Evolutionary conservation across 2,113 vertebrate species (phyloP).

Genomic region (Cricetomys ansorgei): DNA sequence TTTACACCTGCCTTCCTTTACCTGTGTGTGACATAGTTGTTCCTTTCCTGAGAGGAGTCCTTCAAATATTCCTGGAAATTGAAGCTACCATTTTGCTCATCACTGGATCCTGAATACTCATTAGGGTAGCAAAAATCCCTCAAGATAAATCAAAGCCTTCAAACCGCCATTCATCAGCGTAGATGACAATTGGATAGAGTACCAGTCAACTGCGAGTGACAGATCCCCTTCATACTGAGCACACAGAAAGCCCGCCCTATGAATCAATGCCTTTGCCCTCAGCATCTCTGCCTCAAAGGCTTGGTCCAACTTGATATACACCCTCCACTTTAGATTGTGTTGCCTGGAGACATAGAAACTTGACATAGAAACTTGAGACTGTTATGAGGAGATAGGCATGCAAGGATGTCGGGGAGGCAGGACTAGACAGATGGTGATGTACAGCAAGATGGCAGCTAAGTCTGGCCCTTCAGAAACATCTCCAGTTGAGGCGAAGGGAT

Average conservation of each 20-base stretch:
- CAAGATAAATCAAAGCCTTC: not conserved
- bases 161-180: not conserved
- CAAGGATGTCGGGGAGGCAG: not conserved
- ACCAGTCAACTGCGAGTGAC: not conserved
- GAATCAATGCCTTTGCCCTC: not conserved
- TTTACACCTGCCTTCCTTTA: not conserved
- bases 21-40: not conserved
- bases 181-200: not conserved
- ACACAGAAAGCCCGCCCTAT: not conserved
- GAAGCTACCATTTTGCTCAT: conserved; percentile 10
- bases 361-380: not conserved
- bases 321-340: not conserved
- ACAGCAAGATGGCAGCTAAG: not conserved
- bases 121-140: conserved; percentile 5
- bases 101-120: not conserved
- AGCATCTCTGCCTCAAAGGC: not conserved
- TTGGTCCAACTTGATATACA: not conserved
- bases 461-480: not conserved
- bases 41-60: conserved; percentile 1
- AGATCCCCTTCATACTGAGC: not conserved
- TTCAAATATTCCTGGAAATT: not conserved
- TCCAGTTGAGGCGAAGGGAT: not conserved
- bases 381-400: not conserved
- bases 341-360: not conserved
- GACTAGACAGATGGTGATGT: not conserved